Evolutionary conservation across 2,888 invertebrate genomes (phyloP).

Genomic region (Chalcosyrphus nemorum): DNA sequence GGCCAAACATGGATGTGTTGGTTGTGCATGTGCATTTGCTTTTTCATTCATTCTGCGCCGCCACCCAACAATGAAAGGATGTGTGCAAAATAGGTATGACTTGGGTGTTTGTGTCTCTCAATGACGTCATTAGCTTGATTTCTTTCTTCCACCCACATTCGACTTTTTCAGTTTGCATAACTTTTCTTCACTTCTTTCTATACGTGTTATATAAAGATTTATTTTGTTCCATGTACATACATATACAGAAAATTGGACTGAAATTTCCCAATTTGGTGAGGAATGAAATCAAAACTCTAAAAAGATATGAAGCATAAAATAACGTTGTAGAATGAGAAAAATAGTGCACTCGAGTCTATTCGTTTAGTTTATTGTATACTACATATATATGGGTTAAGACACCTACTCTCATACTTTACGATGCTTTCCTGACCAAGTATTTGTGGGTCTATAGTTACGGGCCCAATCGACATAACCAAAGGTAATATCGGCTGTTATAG

Average conservation of each 20-base stretch:
- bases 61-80: no score
- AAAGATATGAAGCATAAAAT: background rate
- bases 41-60: constrained; percentile 4
- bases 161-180: background rate
- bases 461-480: background rate
- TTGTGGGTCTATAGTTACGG: background rate
- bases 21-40: constrained; percentile 14
- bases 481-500: background rate
- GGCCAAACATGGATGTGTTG: background rate
- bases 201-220: background rate
- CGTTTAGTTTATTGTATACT: background rate
- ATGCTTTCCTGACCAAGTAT: constrained; percentile 20
- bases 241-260: background rate
- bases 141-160: background rate
- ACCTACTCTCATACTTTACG: background rate
- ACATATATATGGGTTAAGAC: background rate
- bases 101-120: background rate
- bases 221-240: background rate
- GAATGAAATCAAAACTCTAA: background rate
- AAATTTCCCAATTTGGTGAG: background rate
- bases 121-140: constrained; percentile 22
- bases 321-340: constrained; percentile 2
- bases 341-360: constrained; percentile 10
- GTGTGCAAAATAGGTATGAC: no score
- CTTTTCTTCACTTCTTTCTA: background rate